Conservation (phyloP, 2,113 vertebrate genomes). For the Vulpes lagopus region DNA sequence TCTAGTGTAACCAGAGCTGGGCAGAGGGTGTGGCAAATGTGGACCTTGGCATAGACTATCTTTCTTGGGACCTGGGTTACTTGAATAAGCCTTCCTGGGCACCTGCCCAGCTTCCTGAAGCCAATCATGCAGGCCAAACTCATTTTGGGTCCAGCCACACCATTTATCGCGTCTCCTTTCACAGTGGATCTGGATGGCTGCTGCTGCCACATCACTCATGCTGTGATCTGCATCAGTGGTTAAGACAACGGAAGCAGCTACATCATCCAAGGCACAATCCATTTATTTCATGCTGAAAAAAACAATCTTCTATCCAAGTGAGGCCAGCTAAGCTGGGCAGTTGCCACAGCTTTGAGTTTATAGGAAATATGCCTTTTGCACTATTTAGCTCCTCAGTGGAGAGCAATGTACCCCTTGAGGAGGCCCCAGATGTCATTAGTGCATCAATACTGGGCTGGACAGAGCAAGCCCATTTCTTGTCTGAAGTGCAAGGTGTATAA, state of each 20-base stretch:
- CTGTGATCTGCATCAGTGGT: constrained; percentile 69
- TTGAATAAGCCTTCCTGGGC: constrained; percentile 47
- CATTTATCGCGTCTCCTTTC: constrained; percentile 60
- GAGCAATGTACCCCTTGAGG: neutral
- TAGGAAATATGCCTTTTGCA: constrained; percentile 53
- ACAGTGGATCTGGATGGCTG: constrained; percentile 61
- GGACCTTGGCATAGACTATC: neutral
- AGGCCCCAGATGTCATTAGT: constrained; percentile 8
- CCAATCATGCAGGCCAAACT: constrained; percentile 44
- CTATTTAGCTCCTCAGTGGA: constrained; percentile 44
- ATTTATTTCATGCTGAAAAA: constrained; percentile 73
- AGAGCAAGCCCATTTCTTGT: constrained; percentile 43
- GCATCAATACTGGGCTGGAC: neutral
- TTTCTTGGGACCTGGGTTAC: constrained; percentile 35
- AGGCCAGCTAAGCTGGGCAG: constrained; percentile 33
- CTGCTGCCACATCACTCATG: constrained; percentile 61
- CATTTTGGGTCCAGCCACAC: constrained; percentile 46
- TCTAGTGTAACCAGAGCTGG: constrained; percentile 43
- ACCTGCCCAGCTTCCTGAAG: constrained; percentile 55
- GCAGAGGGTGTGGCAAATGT: constrained; percentile 55
- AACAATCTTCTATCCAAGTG: constrained; percentile 50
- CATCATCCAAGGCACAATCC: constrained; percentile 67
- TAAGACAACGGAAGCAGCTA: constrained; percentile 58
- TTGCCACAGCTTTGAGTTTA: constrained; percentile 47
- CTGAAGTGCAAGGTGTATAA: neutral